These are phyloP conservation scores for Emys orbicularis DNA, from an alignment of 2,797 vertebrate species.

Conservation along the genomic window DNA sequence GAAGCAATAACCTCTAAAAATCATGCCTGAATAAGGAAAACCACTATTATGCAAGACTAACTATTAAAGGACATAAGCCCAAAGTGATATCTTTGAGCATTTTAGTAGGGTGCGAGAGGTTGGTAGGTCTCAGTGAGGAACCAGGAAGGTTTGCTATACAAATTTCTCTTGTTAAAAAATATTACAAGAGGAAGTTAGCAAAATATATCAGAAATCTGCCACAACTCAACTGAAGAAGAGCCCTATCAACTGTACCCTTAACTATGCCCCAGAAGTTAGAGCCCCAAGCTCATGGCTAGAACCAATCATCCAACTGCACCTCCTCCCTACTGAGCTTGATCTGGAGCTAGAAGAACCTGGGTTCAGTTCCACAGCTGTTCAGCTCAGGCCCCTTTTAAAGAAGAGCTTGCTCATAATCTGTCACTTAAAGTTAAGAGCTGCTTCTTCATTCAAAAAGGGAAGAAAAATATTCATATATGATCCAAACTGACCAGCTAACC, in stretches of 20 bases:
- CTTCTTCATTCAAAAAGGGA: neutral
- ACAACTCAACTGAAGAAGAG: neutral
- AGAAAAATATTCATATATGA: neutral
- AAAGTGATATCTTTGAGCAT: neutral
- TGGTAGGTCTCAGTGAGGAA: neutral
- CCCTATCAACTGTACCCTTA: neutral
- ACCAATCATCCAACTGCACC: neutral
- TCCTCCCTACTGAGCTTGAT: neutral
- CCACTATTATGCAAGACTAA: neutral
- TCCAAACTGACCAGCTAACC: neutral
- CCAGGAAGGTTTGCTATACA: neutral
- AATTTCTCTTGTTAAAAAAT: neutral
- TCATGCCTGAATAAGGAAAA: neutral
- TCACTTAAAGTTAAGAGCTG: neutral
- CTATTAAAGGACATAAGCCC: neutral
- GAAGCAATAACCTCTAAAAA: neutral
- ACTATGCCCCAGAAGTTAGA: neutral
- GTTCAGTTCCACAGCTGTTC: neutral
- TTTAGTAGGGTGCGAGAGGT: neutral
- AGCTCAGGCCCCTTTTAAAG: neutral
- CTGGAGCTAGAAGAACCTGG: neutral
- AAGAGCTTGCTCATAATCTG: neutral
- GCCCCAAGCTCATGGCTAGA: neutral
- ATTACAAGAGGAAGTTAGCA: neutral
- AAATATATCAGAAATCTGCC: neutral